Conservation (phyloP, 2,888 invertebrate genomes). For the Atethmia centrago region DNA sequence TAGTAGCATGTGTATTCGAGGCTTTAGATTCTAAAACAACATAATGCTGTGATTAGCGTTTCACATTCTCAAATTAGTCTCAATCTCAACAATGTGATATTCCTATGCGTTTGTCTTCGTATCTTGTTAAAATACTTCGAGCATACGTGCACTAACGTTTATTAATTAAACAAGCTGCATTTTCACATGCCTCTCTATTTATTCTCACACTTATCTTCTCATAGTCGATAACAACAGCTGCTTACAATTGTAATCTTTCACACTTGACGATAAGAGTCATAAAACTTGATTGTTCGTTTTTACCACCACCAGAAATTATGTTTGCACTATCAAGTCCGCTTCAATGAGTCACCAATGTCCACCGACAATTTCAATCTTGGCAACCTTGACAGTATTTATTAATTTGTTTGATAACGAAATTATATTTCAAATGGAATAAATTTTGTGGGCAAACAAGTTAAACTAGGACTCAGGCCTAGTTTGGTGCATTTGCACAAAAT, state of each 20-base stretch:
- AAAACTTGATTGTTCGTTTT: constrained; percentile 59
- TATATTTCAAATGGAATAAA: constrained; percentile 27
- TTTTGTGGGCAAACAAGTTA: constrained; percentile 23
- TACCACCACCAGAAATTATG: constrained; percentile 48
- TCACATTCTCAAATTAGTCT: constrained; percentile 28
- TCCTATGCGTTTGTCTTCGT: constrained; percentile 18
- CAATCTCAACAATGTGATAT: constrained; percentile 27
- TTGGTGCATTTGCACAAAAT: constrained; percentile 6
- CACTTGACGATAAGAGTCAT: constrained; percentile 60
- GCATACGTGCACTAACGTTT: constrained; percentile 18
- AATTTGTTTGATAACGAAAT: constrained; percentile 45
- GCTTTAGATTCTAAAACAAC: too few species aligned
- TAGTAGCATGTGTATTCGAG: too few species aligned
- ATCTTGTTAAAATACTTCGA: constrained; percentile 39
- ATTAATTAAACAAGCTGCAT: constrained; percentile 63
- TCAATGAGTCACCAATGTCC: constrained; percentile 49
- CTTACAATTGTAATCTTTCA: constrained; percentile 64
- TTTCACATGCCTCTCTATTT: constrained; percentile 75
- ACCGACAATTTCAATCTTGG: constrained; percentile 45
- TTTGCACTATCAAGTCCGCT: constrained; percentile 57
- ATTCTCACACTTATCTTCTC: constrained; percentile 77
- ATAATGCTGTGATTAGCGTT: constrained; percentile 18
- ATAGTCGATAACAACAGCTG: constrained; percentile 64
- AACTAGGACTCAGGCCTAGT: constrained; percentile 3
- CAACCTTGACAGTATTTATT: constrained; percentile 57